Evolutionary conservation across 2,888 invertebrate species (phyloP).

Genomic region (Acronicta psi): DNA sequence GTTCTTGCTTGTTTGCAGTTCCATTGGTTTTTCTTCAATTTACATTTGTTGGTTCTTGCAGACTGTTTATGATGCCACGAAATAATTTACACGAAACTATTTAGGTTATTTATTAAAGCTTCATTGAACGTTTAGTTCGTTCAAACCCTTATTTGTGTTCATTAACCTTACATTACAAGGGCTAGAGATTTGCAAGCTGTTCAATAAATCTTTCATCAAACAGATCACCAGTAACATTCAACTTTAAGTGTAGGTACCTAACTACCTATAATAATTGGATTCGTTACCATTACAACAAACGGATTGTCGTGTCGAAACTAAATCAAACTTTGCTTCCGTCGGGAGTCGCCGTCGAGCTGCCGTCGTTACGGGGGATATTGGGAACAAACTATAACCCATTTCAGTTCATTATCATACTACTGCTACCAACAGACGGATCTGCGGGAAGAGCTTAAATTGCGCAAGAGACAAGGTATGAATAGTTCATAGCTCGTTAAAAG

Average conservation of each 20-base stretch:
- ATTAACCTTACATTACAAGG: conserved; percentile 9
- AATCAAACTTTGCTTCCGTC: conserved; percentile 85
- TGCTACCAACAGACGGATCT: conserved; percentile 55
- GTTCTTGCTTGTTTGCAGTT: conserved; percentile 10
- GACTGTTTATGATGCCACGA: neutral
- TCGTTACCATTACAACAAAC: conserved; percentile 76
- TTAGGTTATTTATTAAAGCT: neutral
- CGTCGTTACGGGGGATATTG: conserved; percentile 70
- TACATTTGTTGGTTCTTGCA: conserved; percentile 9
- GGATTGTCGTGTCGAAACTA: conserved; percentile 83
- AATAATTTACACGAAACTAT: neutral
- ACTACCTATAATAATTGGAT: conserved; percentile 78
- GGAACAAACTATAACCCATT: conserved; percentile 71
- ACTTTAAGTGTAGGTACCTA: conserved; percentile 47
- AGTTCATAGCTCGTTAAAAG: conserved; percentile 57
- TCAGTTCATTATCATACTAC: conserved; percentile 72
- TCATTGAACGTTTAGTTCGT: neutral
- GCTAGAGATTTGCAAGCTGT: conserved; percentile 38
- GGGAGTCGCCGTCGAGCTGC: conserved; percentile 71
- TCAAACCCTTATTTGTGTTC: neutral
- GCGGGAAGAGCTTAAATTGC: conserved; percentile 54
- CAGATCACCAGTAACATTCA: conserved; percentile 47
- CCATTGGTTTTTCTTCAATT: conserved; percentile 15
- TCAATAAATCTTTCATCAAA: conserved; percentile 57
- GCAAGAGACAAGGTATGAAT: conserved; percentile 56